Percentiles rank a stretch among this genome's conserved stretches.
These are phyloP conservation scores for Aspiorhynchus laticeps DNA, from an alignment of 2,113 vertebrate species.

Conservation along the genomic window DNA sequence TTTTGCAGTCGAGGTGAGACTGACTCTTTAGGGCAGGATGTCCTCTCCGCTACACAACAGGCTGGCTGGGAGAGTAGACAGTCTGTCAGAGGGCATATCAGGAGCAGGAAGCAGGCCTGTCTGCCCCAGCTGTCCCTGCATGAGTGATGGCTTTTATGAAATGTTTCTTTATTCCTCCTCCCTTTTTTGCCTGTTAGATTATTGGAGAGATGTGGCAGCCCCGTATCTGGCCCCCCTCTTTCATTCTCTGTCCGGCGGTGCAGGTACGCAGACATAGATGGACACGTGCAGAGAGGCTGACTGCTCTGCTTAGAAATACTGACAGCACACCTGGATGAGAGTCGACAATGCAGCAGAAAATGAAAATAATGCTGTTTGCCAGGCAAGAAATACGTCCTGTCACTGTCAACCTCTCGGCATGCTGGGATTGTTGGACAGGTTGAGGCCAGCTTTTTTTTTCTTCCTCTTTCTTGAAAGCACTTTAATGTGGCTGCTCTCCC, in stretches of 20 bases:
- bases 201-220: conserved; percentile 66
- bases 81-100: conserved; percentile 77
- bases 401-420: conserved; percentile 70
- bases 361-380: conserved; percentile 81
- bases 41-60: conserved; percentile 60
- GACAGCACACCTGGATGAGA: conserved; percentile 79
- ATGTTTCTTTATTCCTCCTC: conserved; percentile 49
- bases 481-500: conserved; percentile 37
- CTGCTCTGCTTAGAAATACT: conserved; percentile 72
- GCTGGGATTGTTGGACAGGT: conserved; percentile 62
- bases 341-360: conserved; percentile 76
- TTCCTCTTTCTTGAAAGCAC: conserved; percentile 57
- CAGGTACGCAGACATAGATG: conserved; percentile 69
- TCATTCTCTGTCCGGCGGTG: background rate
- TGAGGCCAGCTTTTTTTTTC: conserved; percentile 56
- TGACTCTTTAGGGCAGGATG: conserved; percentile 64
- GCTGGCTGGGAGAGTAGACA: conserved; percentile 71
- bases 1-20: conserved; percentile 61
- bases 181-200: conserved; percentile 57
- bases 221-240: background rate
- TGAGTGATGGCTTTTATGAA: conserved; percentile 76
- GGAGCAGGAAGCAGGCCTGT: conserved; percentile 72
- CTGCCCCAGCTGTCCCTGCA: conserved; percentile 61
- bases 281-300: conserved; percentile 72
- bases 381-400: conserved; percentile 76